Evolutionary conservation across 2,888 invertebrate species (phyloP).

Genomic region (Clunio marinus): DNA sequence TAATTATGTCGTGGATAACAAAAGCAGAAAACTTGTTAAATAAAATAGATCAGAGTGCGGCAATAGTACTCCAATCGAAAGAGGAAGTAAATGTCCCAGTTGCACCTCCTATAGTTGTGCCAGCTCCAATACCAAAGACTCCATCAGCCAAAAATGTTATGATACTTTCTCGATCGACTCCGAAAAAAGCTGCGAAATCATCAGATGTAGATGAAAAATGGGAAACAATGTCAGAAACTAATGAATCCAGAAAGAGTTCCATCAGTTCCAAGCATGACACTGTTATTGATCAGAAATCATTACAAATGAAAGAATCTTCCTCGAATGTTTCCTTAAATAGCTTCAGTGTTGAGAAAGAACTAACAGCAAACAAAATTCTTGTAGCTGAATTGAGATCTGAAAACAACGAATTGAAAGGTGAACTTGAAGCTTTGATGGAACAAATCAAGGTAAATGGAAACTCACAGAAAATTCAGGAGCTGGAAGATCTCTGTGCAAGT

Average conservation of each 20-base stretch:
- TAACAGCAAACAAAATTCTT: constrained; percentile 47
- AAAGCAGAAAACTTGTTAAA: constrained; percentile 72
- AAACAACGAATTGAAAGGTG: constrained; percentile 46
- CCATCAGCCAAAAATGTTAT: constrained; percentile 21
- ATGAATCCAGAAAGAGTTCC: background rate
- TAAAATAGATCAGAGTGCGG: constrained; percentile 70
- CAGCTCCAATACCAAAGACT: background rate
- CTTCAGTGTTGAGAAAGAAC: constrained; percentile 42
- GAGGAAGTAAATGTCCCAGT: background rate
- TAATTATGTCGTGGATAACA: constrained; percentile 66
- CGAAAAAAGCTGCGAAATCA: constrained; percentile 10
- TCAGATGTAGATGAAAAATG: background rate
- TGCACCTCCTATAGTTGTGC: background rate
- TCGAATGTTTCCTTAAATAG: constrained; percentile 16
- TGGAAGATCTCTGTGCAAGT: constrained; percentile 44
- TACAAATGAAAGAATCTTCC: background rate
- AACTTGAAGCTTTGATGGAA: constrained; percentile 44
- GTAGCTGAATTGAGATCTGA: constrained; percentile 46
- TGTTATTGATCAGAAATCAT: constrained; percentile 8
- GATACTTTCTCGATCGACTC: background rate
- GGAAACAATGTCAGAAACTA: constrained; percentile 22
- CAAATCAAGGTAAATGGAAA: constrained; percentile 43
- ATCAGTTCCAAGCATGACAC: constrained; percentile 28
- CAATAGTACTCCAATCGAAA: constrained; percentile 53
- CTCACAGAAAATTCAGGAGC: constrained; percentile 43